Evolutionary conservation across 2,888 invertebrate genomes (phyloP).

Genomic region (Catonia carolina): DNA sequence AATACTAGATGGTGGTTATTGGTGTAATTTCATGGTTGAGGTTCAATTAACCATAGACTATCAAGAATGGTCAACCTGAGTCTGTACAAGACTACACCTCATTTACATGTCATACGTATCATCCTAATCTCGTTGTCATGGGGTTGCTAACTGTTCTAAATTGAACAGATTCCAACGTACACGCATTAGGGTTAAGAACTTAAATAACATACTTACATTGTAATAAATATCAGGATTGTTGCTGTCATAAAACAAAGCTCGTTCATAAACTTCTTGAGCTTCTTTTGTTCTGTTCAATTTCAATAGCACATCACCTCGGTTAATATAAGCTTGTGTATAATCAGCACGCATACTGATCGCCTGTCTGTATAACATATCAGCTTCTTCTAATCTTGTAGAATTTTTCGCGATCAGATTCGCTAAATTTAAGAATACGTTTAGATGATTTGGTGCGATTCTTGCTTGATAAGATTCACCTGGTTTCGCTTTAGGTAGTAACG

Average conservation of each 20-base stretch:
- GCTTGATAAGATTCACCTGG: slow-evolving; percentile 94
- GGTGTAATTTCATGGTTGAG: too few relatives aligned
- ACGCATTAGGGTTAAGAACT: too few relatives aligned
- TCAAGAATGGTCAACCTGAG: too few relatives aligned
- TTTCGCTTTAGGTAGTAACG: slow-evolving; percentile 80
- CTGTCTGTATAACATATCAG: slow-evolving; percentile 87
- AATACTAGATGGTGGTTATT: too few relatives aligned
- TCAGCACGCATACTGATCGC: slow-evolving; percentile 97
- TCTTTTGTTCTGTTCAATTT: slow-evolving; percentile 90
- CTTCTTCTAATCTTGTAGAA: slow-evolving; percentile 84
- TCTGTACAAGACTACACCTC: too few relatives aligned
- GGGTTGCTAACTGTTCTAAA: too few relatives aligned
- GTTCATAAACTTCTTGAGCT: slow-evolving; percentile 90
- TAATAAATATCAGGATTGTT: slow-evolving; percentile 93
- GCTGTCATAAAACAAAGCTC: slow-evolving; percentile 86
- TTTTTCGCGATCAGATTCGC: slow-evolving; percentile 93
- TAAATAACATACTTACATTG: slow-evolving; percentile 59
- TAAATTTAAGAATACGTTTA: slow-evolving; percentile 91
- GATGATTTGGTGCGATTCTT: slow-evolving; percentile 89
- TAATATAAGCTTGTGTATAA: slow-evolving; percentile 94
- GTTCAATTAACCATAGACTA: too few relatives aligned
- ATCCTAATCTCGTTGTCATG: too few relatives aligned
- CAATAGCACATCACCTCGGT: slow-evolving; percentile 91
- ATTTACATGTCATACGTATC: too few relatives aligned
- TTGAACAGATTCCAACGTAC: too few relatives aligned